Evolutionary conservation across 2,888 invertebrate genomes (phyloP).

Genomic region (Protonemura montana): DNA sequence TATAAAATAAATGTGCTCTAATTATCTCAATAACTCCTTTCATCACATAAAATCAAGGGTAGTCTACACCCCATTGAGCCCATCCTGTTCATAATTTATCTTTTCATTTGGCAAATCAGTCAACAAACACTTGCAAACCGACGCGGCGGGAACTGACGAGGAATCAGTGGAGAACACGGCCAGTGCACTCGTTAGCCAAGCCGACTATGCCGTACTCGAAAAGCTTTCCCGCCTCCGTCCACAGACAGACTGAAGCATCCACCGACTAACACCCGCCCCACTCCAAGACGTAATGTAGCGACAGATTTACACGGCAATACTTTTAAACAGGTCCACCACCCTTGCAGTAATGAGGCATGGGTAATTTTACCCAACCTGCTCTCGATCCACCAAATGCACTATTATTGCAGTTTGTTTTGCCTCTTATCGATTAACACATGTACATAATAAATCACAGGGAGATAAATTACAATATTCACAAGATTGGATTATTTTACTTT

Average conservation of each 20-base stretch:
- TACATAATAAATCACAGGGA: slow-evolving; percentile 49
- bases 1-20: slow-evolving; percentile 32
- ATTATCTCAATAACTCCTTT: slow-evolving; percentile 12
- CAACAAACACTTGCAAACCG: slow-evolving; percentile 18
- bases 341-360: not conserved
- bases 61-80: slow-evolving; percentile 37
- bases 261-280: not conserved
- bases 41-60: slow-evolving; percentile 35
- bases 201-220: not conserved
- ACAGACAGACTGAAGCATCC: not conserved
- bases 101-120: slow-evolving; percentile 36
- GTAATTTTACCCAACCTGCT: not conserved
- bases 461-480: slow-evolving; percentile 50
- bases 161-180: not conserved
- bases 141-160: not conserved
- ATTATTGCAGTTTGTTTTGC: slow-evolving; percentile 46
- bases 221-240: no score
- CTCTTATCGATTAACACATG: slow-evolving; percentile 44
- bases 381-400: slow-evolving; percentile 42
- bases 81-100: slow-evolving; percentile 18
- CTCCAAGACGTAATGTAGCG: not conserved
- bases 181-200: not conserved
- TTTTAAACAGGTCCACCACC: not conserved
- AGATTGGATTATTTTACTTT: slow-evolving; percentile 43
- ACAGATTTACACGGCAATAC: not conserved